Evolutionary conservation across 2,888 invertebrate species (phyloP), one percentile per base, ranked within the genome.

Genomic region (Chydorus sphaericus): DNA sequence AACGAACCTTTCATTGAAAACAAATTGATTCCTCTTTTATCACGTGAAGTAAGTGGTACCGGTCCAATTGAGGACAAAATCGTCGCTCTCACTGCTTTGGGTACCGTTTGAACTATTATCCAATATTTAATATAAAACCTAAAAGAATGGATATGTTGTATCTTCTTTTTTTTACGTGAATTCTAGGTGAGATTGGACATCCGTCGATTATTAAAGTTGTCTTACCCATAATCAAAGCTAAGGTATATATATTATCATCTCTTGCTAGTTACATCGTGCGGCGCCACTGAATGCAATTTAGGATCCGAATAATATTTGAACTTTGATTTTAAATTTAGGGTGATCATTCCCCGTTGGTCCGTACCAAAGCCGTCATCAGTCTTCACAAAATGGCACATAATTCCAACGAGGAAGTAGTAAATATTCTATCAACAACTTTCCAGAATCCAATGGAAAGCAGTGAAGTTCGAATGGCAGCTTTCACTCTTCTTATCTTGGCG

Each of bases 401-500:
- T 33, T 16, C 37, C 23, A 56, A 56, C 36, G 28, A 5, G 10
- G 31, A 29, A 33, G 56, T 26, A 8, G 33, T 36, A 16, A 30
- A 56, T 14, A 20, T 56, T 5, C 49, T 56, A 18, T 36, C 48
- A 4, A 48, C 48, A n/a, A 33, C 38, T 16, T 56, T 48, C 28
- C 56, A 56, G 28, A 56, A 56, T 26, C 56, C 56, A 8, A 29
- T 33, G n/a, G 56, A 56, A 31, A 44, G 38, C 23, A 48, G 48
- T 26, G 48, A 56, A 39, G 54, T 57, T 18, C 57, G 57, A 4
- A 57, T 57, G 48, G 57, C 57, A n/a, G 57, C 57, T 18, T 54
- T 57, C 18, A 54, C 54, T n/a, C 54, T 57, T 8, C 48, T 54
- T 3, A 26, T 57, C 14, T 8, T 57, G 11, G 48, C 48, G 18